Evolutionary conservation across 2,113 vertebrate species (phyloP).

Genomic region (Percopsis transmontana): DNA sequence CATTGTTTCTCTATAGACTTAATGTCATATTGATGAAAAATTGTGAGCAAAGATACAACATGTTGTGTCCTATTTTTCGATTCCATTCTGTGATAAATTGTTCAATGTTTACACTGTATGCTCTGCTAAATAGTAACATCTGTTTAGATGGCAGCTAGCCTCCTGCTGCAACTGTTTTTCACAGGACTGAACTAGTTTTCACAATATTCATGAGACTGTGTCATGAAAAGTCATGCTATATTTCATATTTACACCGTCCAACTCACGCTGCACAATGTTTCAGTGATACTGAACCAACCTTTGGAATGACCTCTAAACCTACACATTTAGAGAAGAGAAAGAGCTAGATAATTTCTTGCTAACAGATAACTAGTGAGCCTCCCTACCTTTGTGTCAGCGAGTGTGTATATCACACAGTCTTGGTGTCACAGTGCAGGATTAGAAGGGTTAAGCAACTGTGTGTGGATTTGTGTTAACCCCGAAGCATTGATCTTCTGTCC

Average conservation of each 20-base stretch:
- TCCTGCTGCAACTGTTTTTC: constrained; percentile 46
- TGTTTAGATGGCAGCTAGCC: constrained; percentile 57
- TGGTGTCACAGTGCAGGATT: constrained; percentile 31
- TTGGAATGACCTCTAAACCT: constrained; percentile 31
- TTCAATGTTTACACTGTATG: constrained; percentile 56
- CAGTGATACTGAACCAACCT: constrained; percentile 25
- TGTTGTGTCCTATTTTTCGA: constrained; percentile 46
- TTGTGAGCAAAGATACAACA: constrained; percentile 30
- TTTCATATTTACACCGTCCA: constrained; percentile 33
- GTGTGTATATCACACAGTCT: constrained; percentile 6
- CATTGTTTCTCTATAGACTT: constrained; percentile 25
- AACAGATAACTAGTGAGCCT: no score
- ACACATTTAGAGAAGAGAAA: no score
- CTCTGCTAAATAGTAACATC: constrained; percentile 68
- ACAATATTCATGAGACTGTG: constrained; percentile 42
- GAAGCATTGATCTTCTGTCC: constrained; percentile 78
- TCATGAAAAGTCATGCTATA: constrained; percentile 40
- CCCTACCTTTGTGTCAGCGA: no score
- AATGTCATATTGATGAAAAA: constrained; percentile 31
- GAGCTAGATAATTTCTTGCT: no score
- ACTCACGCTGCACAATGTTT: constrained; percentile 36
- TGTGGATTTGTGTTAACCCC: constrained; percentile 73
- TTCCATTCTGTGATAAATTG: constrained; percentile 52
- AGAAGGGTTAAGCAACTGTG: constrained; percentile 62
- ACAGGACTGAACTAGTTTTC: constrained; percentile 34